A percentile compares a stretch with the other conserved stretches of the same genome.
Conservation (phyloP, 2,113 vertebrate genomes). For the Grammomys dolichurus region DNA sequence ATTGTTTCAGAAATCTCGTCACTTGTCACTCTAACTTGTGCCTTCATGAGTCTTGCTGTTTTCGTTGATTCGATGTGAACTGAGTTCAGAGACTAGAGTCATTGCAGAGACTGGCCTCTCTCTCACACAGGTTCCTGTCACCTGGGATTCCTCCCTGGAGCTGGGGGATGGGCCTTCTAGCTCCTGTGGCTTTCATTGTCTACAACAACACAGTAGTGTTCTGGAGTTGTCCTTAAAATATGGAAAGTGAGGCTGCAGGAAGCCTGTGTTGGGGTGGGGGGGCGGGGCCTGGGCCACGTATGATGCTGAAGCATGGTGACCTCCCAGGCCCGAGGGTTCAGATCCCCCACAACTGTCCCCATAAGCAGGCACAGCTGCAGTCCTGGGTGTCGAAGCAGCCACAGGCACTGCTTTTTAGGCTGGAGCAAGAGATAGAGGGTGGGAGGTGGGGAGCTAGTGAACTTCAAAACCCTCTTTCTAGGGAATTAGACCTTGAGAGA, state of each 20-base stretch:
- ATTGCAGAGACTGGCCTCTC: not conserved
- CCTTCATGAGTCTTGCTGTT: not conserved
- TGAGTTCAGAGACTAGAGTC: not conserved
- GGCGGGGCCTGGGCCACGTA: not conserved
- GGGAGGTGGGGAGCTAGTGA: not conserved
- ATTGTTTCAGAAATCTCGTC: not conserved
- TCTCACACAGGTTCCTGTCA: not conserved
- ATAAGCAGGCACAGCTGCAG: not conserved
- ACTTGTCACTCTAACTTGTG: not conserved
- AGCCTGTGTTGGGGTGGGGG: not conserved
- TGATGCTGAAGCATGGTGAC: not conserved
- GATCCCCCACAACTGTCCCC: not conserved
- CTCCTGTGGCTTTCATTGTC: not conserved
- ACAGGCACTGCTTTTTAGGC: rapidly evolving
- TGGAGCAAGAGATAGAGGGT: not conserved
- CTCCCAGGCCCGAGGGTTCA: not conserved
- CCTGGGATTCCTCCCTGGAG: not conserved
- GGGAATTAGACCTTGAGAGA: not conserved
- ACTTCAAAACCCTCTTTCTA: not conserved
- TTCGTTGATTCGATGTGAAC: not conserved
- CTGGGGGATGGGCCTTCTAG: not conserved
- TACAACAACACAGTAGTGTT: not conserved
- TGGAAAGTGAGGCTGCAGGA: not conserved
- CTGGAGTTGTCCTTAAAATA: not conserved
- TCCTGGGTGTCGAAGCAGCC: not conserved